Base-by-base conservation (phyloP, 2,797 vertebrate species). In the Moxostoma hubbsi region DNA sequence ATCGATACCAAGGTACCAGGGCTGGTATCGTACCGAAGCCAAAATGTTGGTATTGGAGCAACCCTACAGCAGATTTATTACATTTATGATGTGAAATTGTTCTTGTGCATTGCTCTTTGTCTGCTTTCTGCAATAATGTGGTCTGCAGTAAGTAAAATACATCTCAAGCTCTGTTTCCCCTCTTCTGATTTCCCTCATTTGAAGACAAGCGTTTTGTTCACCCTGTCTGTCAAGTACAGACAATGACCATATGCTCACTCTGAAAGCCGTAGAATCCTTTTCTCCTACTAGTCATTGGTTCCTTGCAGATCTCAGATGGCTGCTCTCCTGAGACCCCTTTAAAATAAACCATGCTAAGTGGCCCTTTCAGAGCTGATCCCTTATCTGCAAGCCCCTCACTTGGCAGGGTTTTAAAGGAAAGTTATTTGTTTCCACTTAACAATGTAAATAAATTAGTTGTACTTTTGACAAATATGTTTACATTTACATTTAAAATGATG, bases 321-420 rank as follows among this genome's bases (percentile, higher is more conserved):
- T 55, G 11, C 73, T 81, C 77, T 73, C 74, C 68, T 51, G 15
- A 64, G 68, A 82, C 2, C 62, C 50, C 66, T 72, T 46, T 24
- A 71, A 80, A 79, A 53, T 65, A 68, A 53, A 80, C 77, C 63
- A 68, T 10, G 53, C 71, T 84, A 85, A 87, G 82, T 84, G 76
- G 69, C 43, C 62, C n/a, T 76, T 18, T 79, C 54, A 72, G 43
- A 59, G n/a, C 73, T 58, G 68, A 51, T 46, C 80, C 68, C 50
- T 71, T 76, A 81, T 80, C 59, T 58, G 18, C 13, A 55, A 24
- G 45, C 9, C 24, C 47, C 57, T 76, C 72, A 15, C 47, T 61
- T 75, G 24, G 63, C 9, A 13, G 57, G 74, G 80, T 78, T 71
- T 62, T 54, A 80, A 80, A 79, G n/a, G 7, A 9, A 63, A 36